Base-by-base conservation (phyloP, 2,113 vertebrate species). In the Danionella cerebrum region DNA sequence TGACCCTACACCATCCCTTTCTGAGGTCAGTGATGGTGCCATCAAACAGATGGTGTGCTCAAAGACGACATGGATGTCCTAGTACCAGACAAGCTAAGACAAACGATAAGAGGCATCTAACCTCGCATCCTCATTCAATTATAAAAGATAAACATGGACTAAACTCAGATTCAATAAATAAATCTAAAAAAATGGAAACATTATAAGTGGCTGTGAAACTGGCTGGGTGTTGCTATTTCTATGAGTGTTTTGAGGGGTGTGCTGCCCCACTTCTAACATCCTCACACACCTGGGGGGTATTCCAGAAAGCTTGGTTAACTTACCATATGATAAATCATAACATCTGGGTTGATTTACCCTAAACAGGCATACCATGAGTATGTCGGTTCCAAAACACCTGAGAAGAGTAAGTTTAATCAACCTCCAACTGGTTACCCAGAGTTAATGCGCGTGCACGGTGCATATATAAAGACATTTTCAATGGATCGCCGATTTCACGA, bases 241-340 rank as follows among this genome's bases (percentile, higher is more conserved):
- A 36, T 39, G 44, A 5, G 13, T 24, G 22, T 24, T 19, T n/a
- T 13, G 24, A 13, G 27, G 16, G 2, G 18, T 14, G 19, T 38
- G 58, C 4, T 22, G 35, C 21, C 3, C 14, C 7, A 7, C 54
- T 41, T 58, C 71, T 16, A 1, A 69, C 72, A 68, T 55, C 59
- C 63, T 80, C 69, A 53, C 73, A 76, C 77, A 65, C 67, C 38
- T 3, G n/a, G n/a, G n/a, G n/a, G n/a, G n/a, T n/a, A n/a, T n/a
- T n/a, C n/a, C n/a, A n/a, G n/a, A n/a, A n/a, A n/a, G n/a, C n/a
- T n/a, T n/a, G n/a, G n/a, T n/a, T n/a, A n/a, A n/a, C n/a, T n/a
- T n/a, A n/a, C n/a, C n/a, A n/a, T n/a, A n/a, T n/a, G n/a, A n/a
- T n/a, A n/a, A n/a, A n/a, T n/a, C n/a, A n/a, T n/a, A n/a, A n/a